Percentiles rank a stretch among this genome's conserved stretches.
Evolutionary conservation across 2,113 vertebrate species (phyloP).

Genomic region (Alethe castanea): DNA sequence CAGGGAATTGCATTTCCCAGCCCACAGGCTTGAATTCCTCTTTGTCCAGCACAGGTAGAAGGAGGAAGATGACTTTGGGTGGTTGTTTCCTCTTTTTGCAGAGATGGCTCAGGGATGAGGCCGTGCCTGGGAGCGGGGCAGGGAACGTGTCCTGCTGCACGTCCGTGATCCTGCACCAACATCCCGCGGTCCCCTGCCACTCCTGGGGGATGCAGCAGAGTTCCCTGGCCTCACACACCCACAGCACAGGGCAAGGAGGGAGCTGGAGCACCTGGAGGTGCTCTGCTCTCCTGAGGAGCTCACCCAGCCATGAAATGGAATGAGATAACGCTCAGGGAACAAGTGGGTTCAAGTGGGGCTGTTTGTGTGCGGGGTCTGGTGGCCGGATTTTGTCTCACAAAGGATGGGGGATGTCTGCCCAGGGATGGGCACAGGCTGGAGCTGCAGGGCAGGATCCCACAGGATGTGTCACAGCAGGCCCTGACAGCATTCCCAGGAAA

Average conservation of each 20-base stretch:
- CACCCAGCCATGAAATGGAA: not conserved
- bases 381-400: not conserved
- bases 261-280: not conserved
- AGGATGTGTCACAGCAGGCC: not conserved
- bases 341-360: not conserved
- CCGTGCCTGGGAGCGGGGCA: not conserved
- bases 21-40: not conserved
- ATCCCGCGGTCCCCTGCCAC: fast-evolving
- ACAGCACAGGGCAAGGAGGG: not conserved
- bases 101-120: not conserved
- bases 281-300: not conserved
- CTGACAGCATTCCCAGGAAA: not conserved
- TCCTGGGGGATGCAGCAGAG: not conserved
- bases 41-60: not conserved
- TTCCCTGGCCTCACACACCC: not conserved
- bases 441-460: not conserved
- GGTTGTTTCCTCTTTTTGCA: not conserved
- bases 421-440: not conserved
- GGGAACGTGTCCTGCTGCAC: not conserved
- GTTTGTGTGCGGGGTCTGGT: not conserved
- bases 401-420: not conserved
- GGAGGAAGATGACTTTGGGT: not conserved
- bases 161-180: not conserved
- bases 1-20: not conserved
- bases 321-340: not conserved